Conservation (phyloP, 2,888 invertebrate species). For the Rhaphigaster nebulosa region DNA sequence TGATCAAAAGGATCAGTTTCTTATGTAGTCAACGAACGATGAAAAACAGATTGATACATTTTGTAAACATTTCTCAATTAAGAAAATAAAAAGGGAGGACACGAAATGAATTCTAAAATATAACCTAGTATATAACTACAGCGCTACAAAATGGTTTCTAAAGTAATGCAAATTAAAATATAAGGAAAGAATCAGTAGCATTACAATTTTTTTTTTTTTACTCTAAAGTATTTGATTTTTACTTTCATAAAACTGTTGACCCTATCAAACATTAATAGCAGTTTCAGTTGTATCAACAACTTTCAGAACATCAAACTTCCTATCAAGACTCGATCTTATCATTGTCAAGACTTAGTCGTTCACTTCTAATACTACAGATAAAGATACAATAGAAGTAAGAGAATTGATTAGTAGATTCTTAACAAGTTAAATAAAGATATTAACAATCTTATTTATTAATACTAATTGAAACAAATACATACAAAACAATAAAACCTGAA, state of each 20-base stretch:
- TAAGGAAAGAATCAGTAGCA: not conserved
- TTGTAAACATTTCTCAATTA: not conserved
- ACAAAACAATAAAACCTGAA: not conserved
- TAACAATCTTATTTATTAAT: not conserved
- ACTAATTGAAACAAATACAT: not conserved
- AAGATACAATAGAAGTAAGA: not conserved
- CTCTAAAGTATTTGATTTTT: not conserved
- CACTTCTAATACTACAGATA: not conserved
- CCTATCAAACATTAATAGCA: not conserved
- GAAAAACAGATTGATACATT: not conserved
- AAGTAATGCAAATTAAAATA: not conserved
- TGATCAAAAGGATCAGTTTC: conserved; percentile 30
- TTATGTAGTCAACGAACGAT: not conserved
- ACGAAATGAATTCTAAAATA: not conserved
- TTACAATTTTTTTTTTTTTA: not conserved
- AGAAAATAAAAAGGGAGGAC: not conserved
- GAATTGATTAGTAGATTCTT: not conserved
- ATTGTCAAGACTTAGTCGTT: not conserved
- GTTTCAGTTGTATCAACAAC: not conserved
- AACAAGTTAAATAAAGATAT: not conserved
- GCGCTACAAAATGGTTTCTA: not conserved
- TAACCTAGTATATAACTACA: not conserved
- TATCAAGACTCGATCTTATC: not conserved
- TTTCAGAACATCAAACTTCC: not conserved
- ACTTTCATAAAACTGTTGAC: not conserved